Evolutionary conservation across 2,888 invertebrate species (phyloP).

Genomic region (Diabrotica balteata): DNA sequence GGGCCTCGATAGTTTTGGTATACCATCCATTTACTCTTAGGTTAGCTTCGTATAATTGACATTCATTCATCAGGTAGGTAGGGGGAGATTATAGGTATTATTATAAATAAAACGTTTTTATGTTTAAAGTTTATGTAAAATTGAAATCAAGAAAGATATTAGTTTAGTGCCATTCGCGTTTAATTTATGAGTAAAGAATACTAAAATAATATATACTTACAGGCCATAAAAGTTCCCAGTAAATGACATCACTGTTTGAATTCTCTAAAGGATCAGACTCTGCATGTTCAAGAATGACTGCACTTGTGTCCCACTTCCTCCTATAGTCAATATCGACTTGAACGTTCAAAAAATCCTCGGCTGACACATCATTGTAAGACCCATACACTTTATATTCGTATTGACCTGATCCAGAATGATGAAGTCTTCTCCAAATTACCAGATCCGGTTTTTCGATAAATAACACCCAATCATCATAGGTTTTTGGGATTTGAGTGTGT

Average conservation of each 20-base stretch:
- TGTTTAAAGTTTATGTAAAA: too few relatives aligned
- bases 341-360: constrained; percentile 81
- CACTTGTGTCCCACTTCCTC: constrained; percentile 81
- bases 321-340: constrained; percentile 83
- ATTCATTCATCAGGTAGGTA: too few relatives aligned
- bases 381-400: constrained; percentile 90
- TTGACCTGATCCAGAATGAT: constrained; percentile 71
- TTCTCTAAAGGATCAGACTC: constrained; percentile 68
- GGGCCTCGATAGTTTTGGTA: too few relatives aligned
- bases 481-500: constrained; percentile 36
- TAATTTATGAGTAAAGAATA: too few relatives aligned
- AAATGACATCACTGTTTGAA: constrained; percentile 75
- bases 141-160: too few relatives aligned
- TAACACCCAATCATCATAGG: constrained; percentile 73
- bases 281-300: constrained; percentile 73
- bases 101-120: too few relatives aligned
- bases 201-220: constrained; percentile 61
- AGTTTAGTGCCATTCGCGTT: too few relatives aligned
- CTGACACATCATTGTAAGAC: constrained; percentile 77
- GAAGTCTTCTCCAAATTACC: constrained; percentile 79
- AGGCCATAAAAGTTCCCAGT: constrained; percentile 92
- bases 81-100: too few relatives aligned
- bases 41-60: too few relatives aligned
- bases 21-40: too few relatives aligned
- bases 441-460: constrained; percentile 82